Evolutionary conservation across 2,888 invertebrate species (phyloP), one percentile per base, ranked within the genome.

Genomic region (Leptopterna dolabrata): DNA sequence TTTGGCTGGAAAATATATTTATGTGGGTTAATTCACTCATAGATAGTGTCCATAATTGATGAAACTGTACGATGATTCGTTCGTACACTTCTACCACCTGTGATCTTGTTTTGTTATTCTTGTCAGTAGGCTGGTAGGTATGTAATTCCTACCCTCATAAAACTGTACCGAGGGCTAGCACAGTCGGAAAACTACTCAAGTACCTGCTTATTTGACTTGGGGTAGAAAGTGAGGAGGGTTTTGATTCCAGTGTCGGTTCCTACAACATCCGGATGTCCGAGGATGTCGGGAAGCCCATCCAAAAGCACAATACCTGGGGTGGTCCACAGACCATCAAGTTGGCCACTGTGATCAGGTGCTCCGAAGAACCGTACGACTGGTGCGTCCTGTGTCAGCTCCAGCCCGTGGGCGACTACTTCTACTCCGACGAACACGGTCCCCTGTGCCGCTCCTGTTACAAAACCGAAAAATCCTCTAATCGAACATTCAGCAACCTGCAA

Each of bases 311-410:
- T 76, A 85, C 85, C 13, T 85, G 85, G 85, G 85, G 85, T 6
- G 85, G 85, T 29, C 27, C 71, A 13, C 85, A 85, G 13, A 85
- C 85, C 9, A 73, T 85, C 73, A 85, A 85, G 29, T 47, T 85
- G 76, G 85, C 85, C 3, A 85, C 85, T 43, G 73, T 85, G 85
- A 85, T 85, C 45, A 73, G 85, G 29, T 85, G 85, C 45, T 85
- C 85, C 27, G 85, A 85, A 85, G 85, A 85, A 30, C 85, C 85
- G 16, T 85, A 85, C 85, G 85, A 85, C 55, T 85, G 85, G 85
- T 85, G 85, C 85, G 85, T 85, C 47, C 45, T 85, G 27, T 85
- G 85, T 45, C 85, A 85, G 47, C 85, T 85, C 4, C 85, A 85
- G 63, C 85, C 85, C 9, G 19, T 43, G 0, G 85, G 85, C 0